Evolutionary conservation across 2,797 vertebrate genomes (phyloP).

Genomic region (Eidolon dupreanum): DNA sequence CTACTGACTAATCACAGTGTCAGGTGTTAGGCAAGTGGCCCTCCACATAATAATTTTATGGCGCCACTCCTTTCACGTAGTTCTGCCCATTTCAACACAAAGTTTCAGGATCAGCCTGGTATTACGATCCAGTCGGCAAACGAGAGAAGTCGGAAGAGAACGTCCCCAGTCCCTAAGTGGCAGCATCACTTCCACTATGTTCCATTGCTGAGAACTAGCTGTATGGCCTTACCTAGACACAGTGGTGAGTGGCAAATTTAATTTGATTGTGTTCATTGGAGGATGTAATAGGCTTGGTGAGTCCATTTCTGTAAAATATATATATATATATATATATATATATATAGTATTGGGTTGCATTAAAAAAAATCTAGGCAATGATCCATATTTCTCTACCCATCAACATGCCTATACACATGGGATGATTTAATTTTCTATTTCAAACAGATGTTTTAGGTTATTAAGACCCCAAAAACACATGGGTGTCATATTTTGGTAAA

Average conservation of each 20-base stretch:
- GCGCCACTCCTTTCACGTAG: background rate
- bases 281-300: background rate
- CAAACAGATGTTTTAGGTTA: background rate
- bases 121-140: background rate
- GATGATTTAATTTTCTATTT: constrained; percentile 33
- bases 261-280: background rate
- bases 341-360: background rate
- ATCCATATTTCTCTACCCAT: background rate
- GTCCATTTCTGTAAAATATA: background rate
- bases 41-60: background rate
- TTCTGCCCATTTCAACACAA: background rate
- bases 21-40: background rate
- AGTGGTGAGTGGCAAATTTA: background rate
- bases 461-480: background rate
- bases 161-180: too few relatives aligned
- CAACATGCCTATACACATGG: background rate
- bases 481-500: background rate
- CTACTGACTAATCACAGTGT: background rate
- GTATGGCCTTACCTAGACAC: background rate
- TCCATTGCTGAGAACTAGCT: background rate
- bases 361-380: background rate
- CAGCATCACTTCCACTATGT: background rate
- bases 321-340: too few relatives aligned
- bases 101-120: background rate
- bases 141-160: background rate